These are phyloP conservation scores for Deroptyus accipitrinus DNA, from an alignment of 2,113 vertebrate species.

Conservation along the genomic window DNA sequence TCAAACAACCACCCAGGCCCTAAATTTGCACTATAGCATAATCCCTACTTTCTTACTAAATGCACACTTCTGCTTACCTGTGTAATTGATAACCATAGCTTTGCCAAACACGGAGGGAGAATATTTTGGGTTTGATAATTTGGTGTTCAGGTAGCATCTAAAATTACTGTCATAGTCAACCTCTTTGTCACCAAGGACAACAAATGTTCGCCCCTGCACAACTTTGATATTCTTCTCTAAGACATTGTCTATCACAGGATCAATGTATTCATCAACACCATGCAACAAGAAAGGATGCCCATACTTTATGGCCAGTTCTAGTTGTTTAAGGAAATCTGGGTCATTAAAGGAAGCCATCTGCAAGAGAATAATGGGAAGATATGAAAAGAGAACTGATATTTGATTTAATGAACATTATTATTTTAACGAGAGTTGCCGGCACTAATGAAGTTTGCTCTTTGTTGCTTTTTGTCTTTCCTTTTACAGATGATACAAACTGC, in stretches of 20 bases:
- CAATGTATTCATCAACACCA: constrained; percentile 93
- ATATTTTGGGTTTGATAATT: constrained; percentile 90
- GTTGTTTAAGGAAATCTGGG: constrained; percentile 92
- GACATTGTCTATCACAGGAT: constrained; percentile 93
- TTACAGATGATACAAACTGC: background rate
- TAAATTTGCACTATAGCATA: background rate
- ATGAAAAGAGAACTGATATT: background rate
- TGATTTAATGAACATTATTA: background rate
- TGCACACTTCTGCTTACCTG: constrained; percentile 75
- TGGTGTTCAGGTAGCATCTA: constrained; percentile 92
- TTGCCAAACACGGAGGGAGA: constrained; percentile 93
- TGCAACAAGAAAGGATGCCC: constrained; percentile 93
- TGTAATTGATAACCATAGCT: constrained; percentile 96
- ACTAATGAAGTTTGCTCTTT: background rate
- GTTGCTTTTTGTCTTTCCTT: background rate
- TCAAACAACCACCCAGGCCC: background rate
- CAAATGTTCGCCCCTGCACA: constrained; percentile 82
- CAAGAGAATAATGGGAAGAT: constrained; percentile 10
- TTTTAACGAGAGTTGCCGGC: background rate
- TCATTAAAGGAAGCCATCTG: constrained; percentile 95
- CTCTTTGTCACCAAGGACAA: constrained; percentile 92
- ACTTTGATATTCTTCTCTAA: constrained; percentile 89
- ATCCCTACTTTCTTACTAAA: background rate
- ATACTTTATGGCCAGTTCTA: constrained; percentile 93
- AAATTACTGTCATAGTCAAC: constrained; percentile 94